These are phyloP conservation scores for Anguilla megastoma DNA, from an alignment of 2,797 vertebrate species.

Conservation along the genomic window DNA sequence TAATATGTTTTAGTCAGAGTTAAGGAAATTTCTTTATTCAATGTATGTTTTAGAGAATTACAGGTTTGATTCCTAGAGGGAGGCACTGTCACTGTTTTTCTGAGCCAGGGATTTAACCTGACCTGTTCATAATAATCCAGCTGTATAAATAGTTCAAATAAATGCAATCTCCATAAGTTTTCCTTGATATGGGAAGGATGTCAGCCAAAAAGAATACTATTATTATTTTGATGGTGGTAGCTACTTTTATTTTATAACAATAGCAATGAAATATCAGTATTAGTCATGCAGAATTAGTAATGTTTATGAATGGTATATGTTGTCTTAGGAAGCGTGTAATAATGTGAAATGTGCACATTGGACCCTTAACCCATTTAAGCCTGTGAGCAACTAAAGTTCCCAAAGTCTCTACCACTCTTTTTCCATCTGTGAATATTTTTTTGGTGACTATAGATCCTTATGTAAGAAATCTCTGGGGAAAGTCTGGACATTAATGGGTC, in stretches of 20 bases:
- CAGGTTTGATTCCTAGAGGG: background rate
- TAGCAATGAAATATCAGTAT: background rate
- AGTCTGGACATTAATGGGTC: too few relatives aligned
- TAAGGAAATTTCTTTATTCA: too few relatives aligned
- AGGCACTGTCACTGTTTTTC: background rate
- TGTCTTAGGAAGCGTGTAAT: background rate
- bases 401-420: too few relatives aligned
- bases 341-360: background rate
- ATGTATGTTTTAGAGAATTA: background rate
- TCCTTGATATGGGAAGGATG: too few relatives aligned
- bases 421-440: too few relatives aligned
- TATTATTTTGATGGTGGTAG: background rate
- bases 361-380: background rate
- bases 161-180: too few relatives aligned
- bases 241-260: background rate
- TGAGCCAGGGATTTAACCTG: background rate
- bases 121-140: background rate
- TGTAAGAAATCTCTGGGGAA: too few relatives aligned
- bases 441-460: too few relatives aligned
- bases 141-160: background rate
- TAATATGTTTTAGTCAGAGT: background rate
- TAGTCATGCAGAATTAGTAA: background rate
- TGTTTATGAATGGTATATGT: background rate
- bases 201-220: too few relatives aligned
- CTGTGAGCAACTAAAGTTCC: too few relatives aligned